These are phyloP conservation scores for Calycopis cecrops DNA, from an alignment of 1,140 invertebrate species.

Conservation along the genomic window DNA sequence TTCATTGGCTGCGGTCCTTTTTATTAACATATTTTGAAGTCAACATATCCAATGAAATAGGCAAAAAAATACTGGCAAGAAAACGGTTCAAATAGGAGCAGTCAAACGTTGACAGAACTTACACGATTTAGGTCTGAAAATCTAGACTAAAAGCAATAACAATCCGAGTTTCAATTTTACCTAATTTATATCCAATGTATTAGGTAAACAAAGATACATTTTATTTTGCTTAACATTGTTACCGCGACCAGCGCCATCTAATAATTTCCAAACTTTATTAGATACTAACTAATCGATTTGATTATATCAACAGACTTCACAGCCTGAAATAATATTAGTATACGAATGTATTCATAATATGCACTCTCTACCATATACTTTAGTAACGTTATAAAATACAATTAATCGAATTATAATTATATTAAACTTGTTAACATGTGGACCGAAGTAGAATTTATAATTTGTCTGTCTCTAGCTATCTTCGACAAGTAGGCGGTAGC, in stretches of 20 bases:
- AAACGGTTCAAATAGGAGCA: background rate
- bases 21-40: background rate
- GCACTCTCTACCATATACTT: conserved; percentile 15
- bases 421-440: no score
- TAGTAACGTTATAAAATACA: no score
- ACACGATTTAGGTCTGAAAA: no score
- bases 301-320: conserved; percentile 41
- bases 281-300: conserved; percentile 28
- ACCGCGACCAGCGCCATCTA: conserved; percentile 55
- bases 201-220: conserved; percentile 12
- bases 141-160: no score
- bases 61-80: conserved; percentile 3
- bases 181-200: background rate
- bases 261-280: conserved; percentile 24
- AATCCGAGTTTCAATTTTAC: background rate
- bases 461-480: no score
- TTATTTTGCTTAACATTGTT: conserved; percentile 26
- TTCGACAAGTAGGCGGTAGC: no score
- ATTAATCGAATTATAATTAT: no score
- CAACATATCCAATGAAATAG: no score
- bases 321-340: conserved; percentile 41
- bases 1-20: conserved; percentile 38
- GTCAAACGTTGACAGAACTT: no score
- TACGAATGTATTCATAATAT: conserved; percentile 28
- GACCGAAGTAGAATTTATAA: no score